Base-by-base conservation (phyloP, 2,888 invertebrate genomes). In the Phaonia tiefii region DNA sequence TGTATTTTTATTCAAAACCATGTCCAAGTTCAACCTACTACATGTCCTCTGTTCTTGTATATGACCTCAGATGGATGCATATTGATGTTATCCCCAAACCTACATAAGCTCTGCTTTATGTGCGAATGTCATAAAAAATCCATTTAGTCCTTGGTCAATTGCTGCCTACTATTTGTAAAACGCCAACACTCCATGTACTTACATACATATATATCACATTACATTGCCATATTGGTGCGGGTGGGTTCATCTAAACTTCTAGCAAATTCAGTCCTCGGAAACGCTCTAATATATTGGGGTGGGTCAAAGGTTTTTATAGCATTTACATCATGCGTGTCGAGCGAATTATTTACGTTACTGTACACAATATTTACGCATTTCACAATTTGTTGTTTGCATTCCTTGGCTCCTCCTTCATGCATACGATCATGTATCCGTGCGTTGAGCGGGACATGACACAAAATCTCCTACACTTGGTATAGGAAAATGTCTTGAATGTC, bases 401-500 rank as follows among this genome's bases (percentile, higher is more conserved):
- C 42, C 17, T 42, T 3, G 2, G 10, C 10, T 42, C 39, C 63
- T 39, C 20, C 15, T 58, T 15, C 58, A 37, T 58, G 31, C 37
- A 37, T n/a, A 5, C 63, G 2, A 31, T 15, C 60, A 60, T 60
- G 7, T 15, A 60, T 60, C 60, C 31, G 17, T 39, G 17, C 15
- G 37, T 26, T 26, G 56, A 1, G 13, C 26, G 1, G 26, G 25
- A 7, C 20, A 20, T 4, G 2, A 8, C 20, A 49, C 15, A 15
- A 10, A 7, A 4, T 10, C 22, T 13, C 20, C 39, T 22, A 26
- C 15, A 13, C n/a, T n/a, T n/a, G n/a, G n/a, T n/a, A n/a, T n/a
- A n/a, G n/a, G n/a, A 63, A 63, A 63, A 22, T 42, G 37, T n/a
- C 5, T 22, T 39, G 63, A 54, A 22, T 22, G 51, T n/a, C 22